A percentile compares a stretch with the other conserved stretches of the same genome.
phyloP scores from a whole-genome alignment of 2,797 vertebrate species.

The Cheirogaleus major region DNA sequence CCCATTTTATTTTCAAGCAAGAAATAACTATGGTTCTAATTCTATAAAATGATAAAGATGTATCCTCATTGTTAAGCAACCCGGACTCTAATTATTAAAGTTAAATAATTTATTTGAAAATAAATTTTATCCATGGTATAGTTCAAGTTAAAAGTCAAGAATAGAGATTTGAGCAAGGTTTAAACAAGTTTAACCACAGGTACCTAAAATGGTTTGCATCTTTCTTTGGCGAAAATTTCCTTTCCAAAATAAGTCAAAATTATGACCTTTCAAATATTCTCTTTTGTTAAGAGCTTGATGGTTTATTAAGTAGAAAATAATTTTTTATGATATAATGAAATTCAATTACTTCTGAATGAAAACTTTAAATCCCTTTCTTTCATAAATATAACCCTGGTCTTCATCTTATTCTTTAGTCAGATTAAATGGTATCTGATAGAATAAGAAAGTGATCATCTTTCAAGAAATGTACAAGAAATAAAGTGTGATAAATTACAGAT shows the following conservation, averaged over 20 bases:
- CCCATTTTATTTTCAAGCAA: background rate
- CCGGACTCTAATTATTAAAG: background rate
- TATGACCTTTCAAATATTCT: conserved; percentile 17
- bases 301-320: background rate
- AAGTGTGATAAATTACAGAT: background rate
- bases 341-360: background rate
- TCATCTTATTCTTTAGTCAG: background rate
- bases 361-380: background rate
- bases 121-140: background rate
- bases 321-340: background rate
- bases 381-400: conserved; percentile 3
- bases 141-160: background rate
- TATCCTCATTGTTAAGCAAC: background rate
- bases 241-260: conserved; percentile 51
- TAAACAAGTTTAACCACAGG: background rate
- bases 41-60: background rate
- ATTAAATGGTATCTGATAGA: background rate
- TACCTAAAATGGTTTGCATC: conserved; percentile 44
- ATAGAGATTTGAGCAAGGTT: background rate
- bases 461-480: background rate
- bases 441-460: background rate
- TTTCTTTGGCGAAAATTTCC: conserved; percentile 39
- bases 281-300: background rate
- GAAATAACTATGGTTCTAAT: background rate
- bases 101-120: conserved; percentile 29